These are phyloP conservation scores for Phyllostomus hastatus DNA, from an alignment of 2,113 vertebrate species.

Conservation along the genomic window DNA sequence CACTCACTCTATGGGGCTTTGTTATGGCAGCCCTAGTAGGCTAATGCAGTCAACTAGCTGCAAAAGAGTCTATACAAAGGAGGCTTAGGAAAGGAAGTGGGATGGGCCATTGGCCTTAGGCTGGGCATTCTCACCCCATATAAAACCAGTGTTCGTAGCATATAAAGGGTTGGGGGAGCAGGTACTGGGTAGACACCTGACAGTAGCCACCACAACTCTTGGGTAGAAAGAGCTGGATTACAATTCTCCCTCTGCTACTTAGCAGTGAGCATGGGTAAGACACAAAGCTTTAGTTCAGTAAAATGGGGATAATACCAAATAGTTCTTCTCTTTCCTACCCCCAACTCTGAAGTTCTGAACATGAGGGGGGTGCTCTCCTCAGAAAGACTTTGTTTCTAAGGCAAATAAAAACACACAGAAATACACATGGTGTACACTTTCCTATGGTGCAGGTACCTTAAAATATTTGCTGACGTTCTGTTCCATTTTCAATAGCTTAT, in stretches of 20 bases:
- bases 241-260: neutral
- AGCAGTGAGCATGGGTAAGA: neutral
- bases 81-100: neutral
- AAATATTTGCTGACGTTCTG: neutral
- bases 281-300: neutral
- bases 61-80: neutral
- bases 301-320: neutral
- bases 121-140: neutral
- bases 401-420: neutral
- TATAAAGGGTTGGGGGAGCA: neutral
- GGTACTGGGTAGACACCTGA: neutral
- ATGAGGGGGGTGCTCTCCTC: neutral
- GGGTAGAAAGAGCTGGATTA: neutral
- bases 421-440: neutral
- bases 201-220: neutral
- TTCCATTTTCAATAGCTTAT: conserved; percentile 23
- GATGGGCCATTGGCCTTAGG: neutral
- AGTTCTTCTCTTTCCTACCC: neutral
- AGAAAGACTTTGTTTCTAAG: neutral
- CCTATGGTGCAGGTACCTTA: neutral
- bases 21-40: neutral
- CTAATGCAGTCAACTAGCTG: neutral
- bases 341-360: neutral
- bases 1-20: neutral
- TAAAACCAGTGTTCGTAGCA: neutral